Base-by-base conservation (phyloP, 1,140 invertebrate species). In the Lepidurus apus region DNA sequence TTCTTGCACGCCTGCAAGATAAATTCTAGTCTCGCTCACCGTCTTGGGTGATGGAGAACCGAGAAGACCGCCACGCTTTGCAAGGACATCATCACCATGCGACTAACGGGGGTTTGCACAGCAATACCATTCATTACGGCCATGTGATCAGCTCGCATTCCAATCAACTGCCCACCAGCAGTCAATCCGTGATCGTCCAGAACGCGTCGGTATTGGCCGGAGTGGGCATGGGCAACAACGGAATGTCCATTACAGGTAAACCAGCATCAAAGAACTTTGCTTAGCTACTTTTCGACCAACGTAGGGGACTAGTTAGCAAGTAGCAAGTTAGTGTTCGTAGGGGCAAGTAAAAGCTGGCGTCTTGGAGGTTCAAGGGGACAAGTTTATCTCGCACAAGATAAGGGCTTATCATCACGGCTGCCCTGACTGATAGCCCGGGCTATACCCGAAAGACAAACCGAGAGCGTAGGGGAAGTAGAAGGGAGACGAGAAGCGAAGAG, bases 181-280 rank as follows among this genome's bases (percentile, higher is more conserved):
- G 13, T 17, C 53, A 65, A 65, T 77, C 76, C 44, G 76, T 77
- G 8, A 77, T 77, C 65, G 76, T 77, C 11, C 76, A 77, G 34
- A 77, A 77, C 26, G 76, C 76, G 6, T 43, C 76, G n/a, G 76
- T 77, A 53, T 45, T 77, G 43, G 42, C 44, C 17, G 76, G 76
- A 9, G 44, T 77, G 45, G 65, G 26, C 17, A 21, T 77, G n/a
- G 53, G 53, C 8, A 65, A 10, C 53, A 65, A 65, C 76, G 65
- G 44, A 65, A 65, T 65, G 53, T 21, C 53, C 21, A 65, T 65
- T 65, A 65, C 53, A 65, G 53, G 53, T 65, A 65, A 21, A 65
- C 13, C 47, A 65, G 8, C 7, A 7, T 0, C 0, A 34, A 34
- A 34, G 0, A 34, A 1, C 34, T 3, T 34, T 1, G 1, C 2